phyloP scores from a whole-genome alignment of 2,113 vertebrate species.

The Pedionomus torquatus region DNA sequence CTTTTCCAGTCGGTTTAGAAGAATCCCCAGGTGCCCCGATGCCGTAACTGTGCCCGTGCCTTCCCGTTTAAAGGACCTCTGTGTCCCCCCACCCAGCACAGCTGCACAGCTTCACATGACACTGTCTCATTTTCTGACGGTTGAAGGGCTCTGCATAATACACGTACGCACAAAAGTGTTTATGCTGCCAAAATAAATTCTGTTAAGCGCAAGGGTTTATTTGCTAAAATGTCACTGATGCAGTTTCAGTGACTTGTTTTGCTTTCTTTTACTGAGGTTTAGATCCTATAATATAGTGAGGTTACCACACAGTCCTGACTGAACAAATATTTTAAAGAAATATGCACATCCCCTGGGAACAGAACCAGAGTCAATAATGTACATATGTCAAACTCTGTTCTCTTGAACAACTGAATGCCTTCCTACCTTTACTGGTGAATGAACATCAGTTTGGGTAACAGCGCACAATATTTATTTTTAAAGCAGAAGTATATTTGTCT shows the following conservation, averaged over 20 bases:
- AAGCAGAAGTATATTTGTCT: slow-evolving; percentile 33
- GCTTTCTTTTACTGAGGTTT: slow-evolving; percentile 64
- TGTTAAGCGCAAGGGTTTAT: slow-evolving; percentile 74
- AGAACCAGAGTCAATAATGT: slow-evolving; percentile 62
- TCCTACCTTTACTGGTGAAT: slow-evolving; percentile 31
- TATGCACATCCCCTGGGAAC: slow-evolving; percentile 60
- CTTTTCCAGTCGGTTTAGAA: background rate
- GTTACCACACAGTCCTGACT: slow-evolving; percentile 64
- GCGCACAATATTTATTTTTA: slow-evolving; percentile 41
- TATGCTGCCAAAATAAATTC: slow-evolving; percentile 78
- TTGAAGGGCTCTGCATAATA: slow-evolving; percentile 71
- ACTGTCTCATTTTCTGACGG: slow-evolving; percentile 72
- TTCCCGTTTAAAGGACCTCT: slow-evolving; percentile 61
- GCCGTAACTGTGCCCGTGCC: background rate
- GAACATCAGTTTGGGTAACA: slow-evolving; percentile 16
- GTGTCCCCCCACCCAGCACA: slow-evolving; percentile 67
- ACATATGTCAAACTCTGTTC: slow-evolving; percentile 56
- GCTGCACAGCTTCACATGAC: slow-evolving; percentile 79
- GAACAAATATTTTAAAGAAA: slow-evolving; percentile 76
- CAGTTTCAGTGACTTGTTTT: slow-evolving; percentile 68
- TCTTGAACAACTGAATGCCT: slow-evolving; percentile 13
- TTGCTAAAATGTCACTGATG: slow-evolving; percentile 77
- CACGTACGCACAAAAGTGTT: slow-evolving; percentile 75
- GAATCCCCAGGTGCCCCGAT: background rate
- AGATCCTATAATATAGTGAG: slow-evolving; percentile 61